Percentiles rank a stretch among this genome's conserved stretches.
phyloP scores from a whole-genome alignment of 2,888 invertebrate species.

The Leptinotarsa juncta region DNA sequence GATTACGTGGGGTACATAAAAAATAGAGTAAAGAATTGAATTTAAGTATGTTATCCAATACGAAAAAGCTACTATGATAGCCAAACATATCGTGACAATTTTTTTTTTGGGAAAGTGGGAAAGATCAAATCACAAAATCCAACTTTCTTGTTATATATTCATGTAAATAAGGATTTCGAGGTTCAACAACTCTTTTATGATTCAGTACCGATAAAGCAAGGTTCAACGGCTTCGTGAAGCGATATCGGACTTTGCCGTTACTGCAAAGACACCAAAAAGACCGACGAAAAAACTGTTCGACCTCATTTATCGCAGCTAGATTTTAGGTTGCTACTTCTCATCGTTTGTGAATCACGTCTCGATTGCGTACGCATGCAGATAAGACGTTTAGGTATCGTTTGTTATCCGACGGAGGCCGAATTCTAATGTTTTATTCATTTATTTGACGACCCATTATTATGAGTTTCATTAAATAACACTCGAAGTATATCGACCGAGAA shows the following conservation, averaged over 20 bases:
- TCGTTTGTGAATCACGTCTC: neutral
- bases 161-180: too few relatives aligned
- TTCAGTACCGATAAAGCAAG: neutral
- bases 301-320: neutral
- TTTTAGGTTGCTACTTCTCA: neutral
- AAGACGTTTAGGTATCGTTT: conserved; percentile 2
- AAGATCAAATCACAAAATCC: too few relatives aligned
- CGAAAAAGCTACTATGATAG: too few relatives aligned
- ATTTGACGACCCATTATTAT: conserved; percentile 1
- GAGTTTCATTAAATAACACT: neutral
- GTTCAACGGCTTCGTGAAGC: neutral
- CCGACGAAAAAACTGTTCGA: neutral
- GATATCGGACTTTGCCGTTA: conserved; percentile 3
- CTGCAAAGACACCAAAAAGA: neutral
- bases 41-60: too few relatives aligned
- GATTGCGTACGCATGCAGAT: conserved; percentile 2
- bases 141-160: too few relatives aligned
- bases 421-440: conserved; percentile 10
- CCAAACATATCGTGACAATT: too few relatives aligned
- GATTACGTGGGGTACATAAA: too few relatives aligned
- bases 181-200: too few relatives aligned
- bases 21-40: too few relatives aligned
- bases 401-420: neutral
- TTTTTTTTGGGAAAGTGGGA: too few relatives aligned
- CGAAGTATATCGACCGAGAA: neutral